Conservation (phyloP, 2,888 invertebrate species). For the Tipula lateralis region DNA sequence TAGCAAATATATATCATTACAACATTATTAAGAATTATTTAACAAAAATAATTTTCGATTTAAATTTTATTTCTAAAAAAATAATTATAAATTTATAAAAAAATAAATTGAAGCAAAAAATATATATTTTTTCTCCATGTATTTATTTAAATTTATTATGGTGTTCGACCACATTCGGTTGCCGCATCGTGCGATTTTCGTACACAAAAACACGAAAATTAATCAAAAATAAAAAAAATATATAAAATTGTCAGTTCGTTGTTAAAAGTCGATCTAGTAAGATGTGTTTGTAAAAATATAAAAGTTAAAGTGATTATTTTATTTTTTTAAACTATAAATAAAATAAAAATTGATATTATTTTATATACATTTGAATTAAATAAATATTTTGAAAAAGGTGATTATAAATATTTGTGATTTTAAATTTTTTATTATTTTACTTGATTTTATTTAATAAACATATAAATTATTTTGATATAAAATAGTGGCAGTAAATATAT, state of each 20-base stretch:
- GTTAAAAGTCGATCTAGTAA: neutral
- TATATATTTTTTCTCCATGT: neutral
- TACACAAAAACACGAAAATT: neutral
- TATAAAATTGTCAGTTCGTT: conserved; percentile 1
- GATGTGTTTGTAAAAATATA: neutral
- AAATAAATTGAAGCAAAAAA: neutral
- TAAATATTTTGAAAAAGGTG: neutral
- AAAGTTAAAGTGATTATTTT: neutral
- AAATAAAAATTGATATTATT: neutral
- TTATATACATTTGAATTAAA: neutral
- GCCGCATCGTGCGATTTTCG: neutral
- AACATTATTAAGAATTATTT: neutral
- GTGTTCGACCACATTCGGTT: neutral
- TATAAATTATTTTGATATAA: neutral
- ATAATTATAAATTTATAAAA: neutral
- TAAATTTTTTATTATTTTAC: neutral
- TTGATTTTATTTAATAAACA: neutral
- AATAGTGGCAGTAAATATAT: neutral
- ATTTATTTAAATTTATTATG: neutral
- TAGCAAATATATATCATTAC: neutral
- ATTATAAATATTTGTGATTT: neutral
- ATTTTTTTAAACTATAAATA: neutral
- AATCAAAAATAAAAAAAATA: conserved; percentile 2
- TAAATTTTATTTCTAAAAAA: neutral
- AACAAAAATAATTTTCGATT: neutral